Base-by-base conservation (phyloP, 2,113 vertebrate species). In the Syngnathoides biaculeatus region DNA sequence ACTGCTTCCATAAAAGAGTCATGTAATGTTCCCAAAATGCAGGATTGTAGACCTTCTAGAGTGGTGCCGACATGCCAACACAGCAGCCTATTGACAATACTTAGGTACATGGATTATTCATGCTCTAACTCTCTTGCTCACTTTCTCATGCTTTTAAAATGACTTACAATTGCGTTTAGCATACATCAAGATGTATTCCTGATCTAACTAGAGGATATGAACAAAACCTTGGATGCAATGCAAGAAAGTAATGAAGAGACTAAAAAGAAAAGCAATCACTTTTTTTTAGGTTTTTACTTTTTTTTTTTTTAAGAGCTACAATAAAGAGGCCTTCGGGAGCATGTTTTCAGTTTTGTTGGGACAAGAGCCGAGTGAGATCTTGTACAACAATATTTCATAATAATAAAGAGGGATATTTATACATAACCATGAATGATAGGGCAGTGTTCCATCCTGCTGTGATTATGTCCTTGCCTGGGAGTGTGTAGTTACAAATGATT, bases 71-170 rank as follows among this genome's bases (percentile, higher is more conserved):
- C 80, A 84, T 79, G 77, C 78, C 85, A 84, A 86, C 83, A 84
- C 79, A 79, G 77, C 71, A 84, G 76, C 82, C 87, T 77, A 80
- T 80, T 79, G 84, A 88, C 87, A 83, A 84, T 78, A 86, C 84
- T 86, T 85, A 76, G 79, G 24, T 74, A 75, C 75, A 89, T 89
- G 82, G 42, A 87, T 89, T 88, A 89, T 89, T 89, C 65, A 89
- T 86, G 74, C 72, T 67, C 40, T 30, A n/a, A 4, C 65, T 52
- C 79, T 20, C 10, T 43, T 65, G 39, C 56, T 68, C 55, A 1
- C 57, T 78, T 81, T 75, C 75, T 77, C 48, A 58, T 74, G 67
- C 77, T 70, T 65, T 78, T 58, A 38, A 57, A 72, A 69, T 61
- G 65, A 67, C 68, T 63, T 80, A 45, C 79, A 76, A 81, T 71